Percentiles rank a stretch among this genome's conserved stretches.
phyloP scores from a whole-genome alignment of 2,888 invertebrate genomes.

The Stenolophus ochropezus region DNA sequence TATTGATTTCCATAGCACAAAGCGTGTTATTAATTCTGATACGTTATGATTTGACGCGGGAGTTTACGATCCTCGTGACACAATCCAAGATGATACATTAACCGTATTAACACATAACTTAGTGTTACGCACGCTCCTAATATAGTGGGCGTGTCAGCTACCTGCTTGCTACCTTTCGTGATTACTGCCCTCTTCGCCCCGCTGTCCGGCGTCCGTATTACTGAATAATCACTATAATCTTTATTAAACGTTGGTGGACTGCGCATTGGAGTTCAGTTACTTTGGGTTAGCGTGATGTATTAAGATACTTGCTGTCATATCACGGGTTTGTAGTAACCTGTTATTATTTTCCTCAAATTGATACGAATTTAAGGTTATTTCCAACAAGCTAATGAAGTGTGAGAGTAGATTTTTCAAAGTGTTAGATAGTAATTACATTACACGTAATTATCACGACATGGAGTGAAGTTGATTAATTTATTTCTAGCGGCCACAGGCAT shows the following conservation, averaged over 20 bases:
- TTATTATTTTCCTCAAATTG: slow-evolving; percentile 30
- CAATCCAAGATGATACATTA: slow-evolving; percentile 34
- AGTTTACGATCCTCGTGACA: slow-evolving; percentile 3
- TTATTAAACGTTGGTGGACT: slow-evolving; percentile 51
- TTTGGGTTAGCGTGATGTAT: slow-evolving; percentile 39
- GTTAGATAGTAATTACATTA: not conserved
- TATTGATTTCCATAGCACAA: not conserved
- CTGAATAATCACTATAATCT: slow-evolving; percentile 59
- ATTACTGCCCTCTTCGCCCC: slow-evolving; percentile 40
- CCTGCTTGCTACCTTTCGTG: slow-evolving; percentile 41
- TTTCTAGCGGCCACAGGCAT: not conserved
- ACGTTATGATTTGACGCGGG: not conserved
- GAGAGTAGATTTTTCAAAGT: slow-evolving; percentile 9
- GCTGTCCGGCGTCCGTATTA: slow-evolving; percentile 47
- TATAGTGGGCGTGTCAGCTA: slow-evolving; percentile 54
- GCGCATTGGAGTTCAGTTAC: too few species aligned
- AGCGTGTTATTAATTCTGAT: not conserved
- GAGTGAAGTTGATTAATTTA: not conserved
- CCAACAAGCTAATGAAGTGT: slow-evolving; percentile 8
- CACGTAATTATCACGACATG: not conserved
- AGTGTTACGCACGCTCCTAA: slow-evolving; percentile 53
- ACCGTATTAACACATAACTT: slow-evolving; percentile 49
- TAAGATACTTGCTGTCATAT: slow-evolving; percentile 45
- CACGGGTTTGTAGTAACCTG: not conserved
- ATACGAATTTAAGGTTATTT: slow-evolving; percentile 26